Base-by-base conservation (phyloP, 2,113 vertebrate species). In the Butorides virescens region DNA sequence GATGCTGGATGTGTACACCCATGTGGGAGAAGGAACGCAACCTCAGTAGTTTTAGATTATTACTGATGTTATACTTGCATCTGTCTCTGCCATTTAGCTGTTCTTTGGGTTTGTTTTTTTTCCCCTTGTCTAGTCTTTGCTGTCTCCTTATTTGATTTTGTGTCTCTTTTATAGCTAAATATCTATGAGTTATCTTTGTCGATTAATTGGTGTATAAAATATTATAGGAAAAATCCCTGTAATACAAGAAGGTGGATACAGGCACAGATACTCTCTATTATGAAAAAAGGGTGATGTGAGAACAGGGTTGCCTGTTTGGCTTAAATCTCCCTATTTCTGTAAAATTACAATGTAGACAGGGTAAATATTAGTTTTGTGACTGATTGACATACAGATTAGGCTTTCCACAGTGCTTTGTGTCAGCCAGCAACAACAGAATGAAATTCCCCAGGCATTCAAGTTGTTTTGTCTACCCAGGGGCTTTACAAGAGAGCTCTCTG, bases 1-100 rank as follows among this genome's bases (percentile, higher is more conserved):
- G 37, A 5, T 58, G 75, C 5, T 0, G 0, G 53, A 7, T 0
- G 0, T 13, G 36, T 37, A 37, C 3, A 2, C 34, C 55, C 68
- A 16, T 7, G 6, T 5, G 7, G 49, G 63, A 77, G 73, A 25
- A 85, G 30, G 30, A 70, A 21, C 0, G 3, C 32, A 61, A 17
- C 34, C 37, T 81, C 50, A 39, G 42, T 3, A 62, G 25, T 74
- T 27, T 66, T 39, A 6, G 26, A 18, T 53, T 37, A 27, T 56
- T 42, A 5, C 14, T 27, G 3, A 34, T 39, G 5, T 52, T 76
- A 4, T 2, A 47, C 9, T 20, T 74, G 32, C 52, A 21, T 39
- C 49, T 55, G 4, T 63, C 52, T 2, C 0, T 34, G 36, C 21
- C 22, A 14, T 78, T 77, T 44, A 39, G 36, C 12, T 80, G 44